phyloP scores from a whole-genome alignment of 2,888 invertebrate genomes.

The Argyresthia albistria region DNA sequence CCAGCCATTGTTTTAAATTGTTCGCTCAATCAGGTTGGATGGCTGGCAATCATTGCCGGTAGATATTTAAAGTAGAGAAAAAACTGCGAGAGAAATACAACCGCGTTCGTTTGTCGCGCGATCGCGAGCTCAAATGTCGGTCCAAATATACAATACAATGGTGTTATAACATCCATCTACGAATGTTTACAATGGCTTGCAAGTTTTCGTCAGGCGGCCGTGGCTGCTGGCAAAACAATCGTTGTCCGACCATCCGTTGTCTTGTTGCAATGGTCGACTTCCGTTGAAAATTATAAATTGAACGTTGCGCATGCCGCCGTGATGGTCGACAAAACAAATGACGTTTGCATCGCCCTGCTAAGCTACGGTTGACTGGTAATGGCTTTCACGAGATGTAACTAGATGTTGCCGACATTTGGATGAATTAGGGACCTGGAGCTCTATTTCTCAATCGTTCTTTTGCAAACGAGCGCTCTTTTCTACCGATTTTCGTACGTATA shows the following conservation, averaged over 20 bases:
- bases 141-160: constrained; percentile 2
- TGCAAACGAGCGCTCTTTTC: too few relatives aligned
- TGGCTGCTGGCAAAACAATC: not conserved
- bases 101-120: not conserved
- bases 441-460: too few relatives aligned
- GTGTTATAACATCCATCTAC: constrained; percentile 3
- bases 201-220: not conserved
- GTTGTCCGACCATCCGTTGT: not conserved
- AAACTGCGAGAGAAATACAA: not conserved
- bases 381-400: too few relatives aligned
- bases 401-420: too few relatives aligned
- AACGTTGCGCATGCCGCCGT: too few relatives aligned
- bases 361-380: too few relatives aligned
- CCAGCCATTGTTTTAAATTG: constrained; percentile 50
- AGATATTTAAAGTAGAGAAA: not conserved
- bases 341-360: too few relatives aligned
- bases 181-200: not conserved
- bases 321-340: too few relatives aligned
- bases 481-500: too few relatives aligned
- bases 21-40: not conserved
- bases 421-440: too few relatives aligned
- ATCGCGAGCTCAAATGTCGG: not conserved
- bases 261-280: too few relatives aligned
- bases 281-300: too few relatives aligned
- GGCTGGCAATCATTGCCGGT: not conserved